A percentile compares a stretch with the other conserved stretches of the same genome.
phyloP scores from a whole-genome alignment of 2,113 vertebrate species.

The Macaca nemestrina region DNA sequence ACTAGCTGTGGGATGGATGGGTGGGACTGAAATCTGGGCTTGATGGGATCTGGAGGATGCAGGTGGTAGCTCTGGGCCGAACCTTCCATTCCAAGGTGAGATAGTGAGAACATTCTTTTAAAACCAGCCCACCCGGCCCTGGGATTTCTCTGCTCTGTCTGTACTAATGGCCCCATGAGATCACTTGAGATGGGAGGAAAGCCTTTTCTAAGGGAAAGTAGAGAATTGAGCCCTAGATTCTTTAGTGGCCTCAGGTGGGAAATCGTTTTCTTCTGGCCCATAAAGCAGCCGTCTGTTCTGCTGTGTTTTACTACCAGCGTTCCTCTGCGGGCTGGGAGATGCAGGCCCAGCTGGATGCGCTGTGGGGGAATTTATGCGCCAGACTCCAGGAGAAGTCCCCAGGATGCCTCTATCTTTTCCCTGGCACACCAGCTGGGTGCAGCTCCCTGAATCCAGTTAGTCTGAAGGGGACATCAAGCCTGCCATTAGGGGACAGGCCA shows the following conservation, averaged over 20 bases:
- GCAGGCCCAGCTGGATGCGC: background rate
- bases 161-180: background rate
- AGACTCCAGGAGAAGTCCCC: background rate
- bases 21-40: background rate
- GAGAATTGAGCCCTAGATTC: background rate
- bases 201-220: background rate
- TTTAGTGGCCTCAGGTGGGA: constrained; percentile 49
- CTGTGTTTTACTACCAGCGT: background rate
- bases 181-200: background rate
- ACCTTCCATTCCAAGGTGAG: background rate
- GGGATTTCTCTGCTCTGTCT: background rate
- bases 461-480: background rate
- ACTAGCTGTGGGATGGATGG: background rate
- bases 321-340: background rate
- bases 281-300: constrained; percentile 50
- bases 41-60: background rate
- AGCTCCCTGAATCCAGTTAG: background rate
- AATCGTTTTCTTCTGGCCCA: constrained; percentile 3
- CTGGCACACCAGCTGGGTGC: background rate
- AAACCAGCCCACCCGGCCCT: background rate
- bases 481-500: background rate
- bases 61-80: background rate
- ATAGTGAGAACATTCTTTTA: background rate
- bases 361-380: background rate
- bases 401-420: background rate